Conservation (phyloP, 1,140 invertebrate species). For the Penaeus japonicus region DNA sequence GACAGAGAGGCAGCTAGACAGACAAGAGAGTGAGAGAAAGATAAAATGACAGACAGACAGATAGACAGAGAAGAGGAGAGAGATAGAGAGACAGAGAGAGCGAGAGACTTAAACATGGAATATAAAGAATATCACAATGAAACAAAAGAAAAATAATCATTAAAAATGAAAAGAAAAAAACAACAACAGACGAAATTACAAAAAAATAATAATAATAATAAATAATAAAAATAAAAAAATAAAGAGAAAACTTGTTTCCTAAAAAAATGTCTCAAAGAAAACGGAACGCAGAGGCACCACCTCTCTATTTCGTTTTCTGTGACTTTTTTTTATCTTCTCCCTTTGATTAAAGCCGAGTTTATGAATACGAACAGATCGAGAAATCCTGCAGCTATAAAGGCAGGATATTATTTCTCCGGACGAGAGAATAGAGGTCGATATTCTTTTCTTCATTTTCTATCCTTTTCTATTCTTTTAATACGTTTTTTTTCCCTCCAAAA, state of each 20-base stretch:
- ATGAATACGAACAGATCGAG: too few species aligned
- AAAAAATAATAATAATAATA: background rate
- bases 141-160: background rate
- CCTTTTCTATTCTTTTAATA: too few species aligned
- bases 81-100: background rate
- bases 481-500: too few species aligned
- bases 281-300: background rate
- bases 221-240: background rate
- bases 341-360: too few species aligned
- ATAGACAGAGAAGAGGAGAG: background rate
- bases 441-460: too few species aligned
- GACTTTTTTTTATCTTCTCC: too few species aligned
- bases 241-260: background rate
- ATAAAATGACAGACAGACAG: background rate
- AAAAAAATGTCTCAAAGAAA: background rate
- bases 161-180: background rate
- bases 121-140: too few species aligned
- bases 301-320: background rate
- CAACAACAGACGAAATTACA: background rate
- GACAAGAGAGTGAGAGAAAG: background rate
- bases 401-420: too few species aligned
- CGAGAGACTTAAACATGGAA: too few species aligned
- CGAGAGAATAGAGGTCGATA: too few species aligned
- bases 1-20: background rate
- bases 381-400: too few species aligned